These are phyloP conservation scores for Bellardia bayeri DNA, from an alignment of 2,888 invertebrate species.

Conservation along the genomic window DNA sequence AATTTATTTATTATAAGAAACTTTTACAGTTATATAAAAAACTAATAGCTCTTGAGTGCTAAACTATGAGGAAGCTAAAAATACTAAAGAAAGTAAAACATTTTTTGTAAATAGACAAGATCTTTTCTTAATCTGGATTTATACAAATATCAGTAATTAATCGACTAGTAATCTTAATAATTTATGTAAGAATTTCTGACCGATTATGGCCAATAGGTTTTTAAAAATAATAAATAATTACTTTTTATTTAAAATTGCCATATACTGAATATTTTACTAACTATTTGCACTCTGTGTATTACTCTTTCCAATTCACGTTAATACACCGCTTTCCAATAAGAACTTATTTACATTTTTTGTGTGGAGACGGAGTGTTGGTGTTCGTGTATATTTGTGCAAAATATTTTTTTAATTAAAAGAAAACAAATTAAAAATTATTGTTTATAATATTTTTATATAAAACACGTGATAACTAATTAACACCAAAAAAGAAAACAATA, in stretches of 20 bases:
- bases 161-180: too few species aligned
- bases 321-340: slow-evolving; percentile 77
- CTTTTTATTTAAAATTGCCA: background rate
- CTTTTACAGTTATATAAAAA: too few species aligned
- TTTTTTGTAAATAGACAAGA: too few species aligned
- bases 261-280: slow-evolving; percentile 32
- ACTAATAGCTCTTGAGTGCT: too few species aligned
- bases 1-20: too few species aligned
- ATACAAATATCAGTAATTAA: too few species aligned
- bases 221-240: too few species aligned
- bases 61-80: too few species aligned
- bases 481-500: slow-evolving; percentile 42
- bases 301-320: slow-evolving; percentile 74
- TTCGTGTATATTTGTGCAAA: slow-evolving; percentile 65
- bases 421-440: slow-evolving; percentile 52
- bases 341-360: slow-evolving; percentile 81
- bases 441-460: slow-evolving; percentile 53
- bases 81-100: too few species aligned
- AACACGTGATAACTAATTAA: slow-evolving; percentile 62
- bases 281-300: slow-evolving; percentile 61
- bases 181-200: too few species aligned
- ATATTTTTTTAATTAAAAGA: slow-evolving; percentile 75
- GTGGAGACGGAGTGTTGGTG: slow-evolving; percentile 77
- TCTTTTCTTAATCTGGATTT: too few species aligned
- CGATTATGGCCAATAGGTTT: too few species aligned